Base-by-base conservation (phyloP, 1,140 invertebrate species). In the Cylas formicarius region DNA sequence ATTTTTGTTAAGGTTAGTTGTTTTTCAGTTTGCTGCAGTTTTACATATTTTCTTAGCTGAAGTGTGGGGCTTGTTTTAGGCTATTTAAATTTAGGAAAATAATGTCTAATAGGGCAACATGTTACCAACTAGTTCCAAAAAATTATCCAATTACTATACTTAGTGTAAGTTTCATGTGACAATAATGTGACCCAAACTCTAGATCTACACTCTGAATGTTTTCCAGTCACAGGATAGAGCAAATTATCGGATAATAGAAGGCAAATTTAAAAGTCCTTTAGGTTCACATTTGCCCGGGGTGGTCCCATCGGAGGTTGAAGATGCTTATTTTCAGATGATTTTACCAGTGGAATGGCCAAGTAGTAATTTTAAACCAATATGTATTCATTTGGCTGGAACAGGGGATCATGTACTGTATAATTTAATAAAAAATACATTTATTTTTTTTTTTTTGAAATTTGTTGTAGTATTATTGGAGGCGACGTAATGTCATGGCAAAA, bases 301-400 rank as follows among this genome's bases (percentile, higher is more conserved):
- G 36, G 83, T 97, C 54, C 89, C 90, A 8, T 72, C 81, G 56
- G 86, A 86, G 57, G 77, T 83, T 1, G 80, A 86, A 65, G 82
- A 76, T 45, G 86, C 86, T 7, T 74, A 83, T 63, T 91, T 91
- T 66, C 87, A 91, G 72, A 72, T 91, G 24, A 63, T 97, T 34
- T 62, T 97, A 48, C 93, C 93, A 1, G 74, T 78, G 29, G 75
- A 80, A 53, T 96, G 90, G 90, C 65, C 67, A 3, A 72, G 75
- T 11, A 63, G 76, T 34, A 68, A 72, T 51, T 72, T 78, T 44
- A 86, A 86, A 65, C 92, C 93, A 13, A 74, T 97, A 19, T 91
- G 91, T 68, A 73, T 99, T 52, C 93, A 98, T 65, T 72, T 97
- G 44, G 94, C 95, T 42, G 94, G 94, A 27, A 99, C 96, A 42